Conservation (phyloP, 2,888 invertebrate species). For the Cryptus viduatorius region DNA sequence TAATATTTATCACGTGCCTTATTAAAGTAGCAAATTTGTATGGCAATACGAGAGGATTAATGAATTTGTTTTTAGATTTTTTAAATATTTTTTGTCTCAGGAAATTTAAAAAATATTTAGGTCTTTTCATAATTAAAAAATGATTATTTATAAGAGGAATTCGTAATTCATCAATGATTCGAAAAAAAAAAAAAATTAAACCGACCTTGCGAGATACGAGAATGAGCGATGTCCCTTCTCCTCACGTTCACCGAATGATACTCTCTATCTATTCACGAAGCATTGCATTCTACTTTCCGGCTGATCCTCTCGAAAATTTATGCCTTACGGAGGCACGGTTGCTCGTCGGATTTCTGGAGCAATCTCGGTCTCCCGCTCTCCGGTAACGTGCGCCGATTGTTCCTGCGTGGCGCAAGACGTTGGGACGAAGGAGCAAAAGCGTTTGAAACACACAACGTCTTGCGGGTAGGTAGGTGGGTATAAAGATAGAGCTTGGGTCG, state of each 20-base stretch:
- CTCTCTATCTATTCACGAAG: conserved; percentile 3
- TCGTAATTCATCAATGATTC: background rate
- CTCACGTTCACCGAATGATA: background rate
- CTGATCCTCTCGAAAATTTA: conserved; percentile 3
- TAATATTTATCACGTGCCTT: too few relatives aligned
- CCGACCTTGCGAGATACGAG: background rate
- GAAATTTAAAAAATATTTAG: background rate
- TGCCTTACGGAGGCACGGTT: background rate
- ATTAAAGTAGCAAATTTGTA: too few relatives aligned
- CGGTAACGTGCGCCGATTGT: conserved; percentile 14
- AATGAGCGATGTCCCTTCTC: background rate
- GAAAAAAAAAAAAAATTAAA: conserved; percentile 16
- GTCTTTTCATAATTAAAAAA: background rate
- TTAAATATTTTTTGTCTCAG: too few relatives aligned
- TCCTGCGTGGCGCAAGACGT: background rate
- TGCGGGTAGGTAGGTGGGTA: background rate
- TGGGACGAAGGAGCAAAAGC: conserved; percentile 8
- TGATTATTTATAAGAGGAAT: background rate
- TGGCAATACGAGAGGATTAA: too few relatives aligned
- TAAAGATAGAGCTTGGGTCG: background rate
- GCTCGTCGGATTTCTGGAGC: background rate
- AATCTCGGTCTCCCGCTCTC: conserved; percentile 27
- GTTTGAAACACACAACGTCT: background rate
- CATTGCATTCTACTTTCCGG: background rate
- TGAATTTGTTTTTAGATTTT: too few relatives aligned